Percentiles rank a stretch among this genome's conserved stretches.
Conservation (phyloP, 2,888 invertebrate species). For the Lampropteryx suffumata region DNA sequence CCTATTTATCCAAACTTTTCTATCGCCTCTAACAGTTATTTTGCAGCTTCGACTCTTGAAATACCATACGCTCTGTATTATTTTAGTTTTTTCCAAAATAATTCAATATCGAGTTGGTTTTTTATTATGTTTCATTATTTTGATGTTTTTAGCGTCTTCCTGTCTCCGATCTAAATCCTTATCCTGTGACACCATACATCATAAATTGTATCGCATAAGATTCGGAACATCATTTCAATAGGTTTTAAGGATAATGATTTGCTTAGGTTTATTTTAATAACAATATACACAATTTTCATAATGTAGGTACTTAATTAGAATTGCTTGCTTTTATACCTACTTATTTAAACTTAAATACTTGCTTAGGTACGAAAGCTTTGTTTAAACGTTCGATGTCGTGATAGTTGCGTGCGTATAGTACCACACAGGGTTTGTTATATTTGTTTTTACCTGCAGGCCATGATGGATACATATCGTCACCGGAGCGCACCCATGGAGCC, state of each 20-base stretch:
- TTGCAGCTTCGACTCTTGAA: constrained; percentile 42
- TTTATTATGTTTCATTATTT: background rate
- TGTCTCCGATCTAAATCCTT: too few relatives aligned
- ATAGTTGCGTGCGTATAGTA: background rate
- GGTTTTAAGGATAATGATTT: constrained; percentile 1
- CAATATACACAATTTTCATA: background rate
- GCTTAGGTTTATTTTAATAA: background rate
- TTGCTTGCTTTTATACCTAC: constrained; percentile 39
- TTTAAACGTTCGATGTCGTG: constrained; percentile 8
- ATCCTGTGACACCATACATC: too few relatives aligned
- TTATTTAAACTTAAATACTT: too few relatives aligned
- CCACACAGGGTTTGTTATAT: background rate
- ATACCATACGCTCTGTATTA: constrained; percentile 28
- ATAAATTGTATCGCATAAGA: background rate
- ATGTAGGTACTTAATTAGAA: constrained; percentile 3
- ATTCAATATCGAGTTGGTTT: too few relatives aligned
- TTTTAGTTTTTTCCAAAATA: too few relatives aligned
- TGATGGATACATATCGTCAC: constrained; percentile 93
- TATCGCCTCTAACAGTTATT: constrained; percentile 55
- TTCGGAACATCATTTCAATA: background rate
- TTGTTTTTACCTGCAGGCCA: constrained; percentile 48
- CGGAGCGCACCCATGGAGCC: constrained; percentile 89
- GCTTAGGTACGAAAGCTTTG: too few relatives aligned
- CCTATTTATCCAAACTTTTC: constrained; percentile 37
- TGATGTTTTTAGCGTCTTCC: too few relatives aligned